Evolutionary conservation across 37 sponge, comb jelly and placozoan species (phyloP).

Genomic region (Mnemiopsis leidyi): DNA sequence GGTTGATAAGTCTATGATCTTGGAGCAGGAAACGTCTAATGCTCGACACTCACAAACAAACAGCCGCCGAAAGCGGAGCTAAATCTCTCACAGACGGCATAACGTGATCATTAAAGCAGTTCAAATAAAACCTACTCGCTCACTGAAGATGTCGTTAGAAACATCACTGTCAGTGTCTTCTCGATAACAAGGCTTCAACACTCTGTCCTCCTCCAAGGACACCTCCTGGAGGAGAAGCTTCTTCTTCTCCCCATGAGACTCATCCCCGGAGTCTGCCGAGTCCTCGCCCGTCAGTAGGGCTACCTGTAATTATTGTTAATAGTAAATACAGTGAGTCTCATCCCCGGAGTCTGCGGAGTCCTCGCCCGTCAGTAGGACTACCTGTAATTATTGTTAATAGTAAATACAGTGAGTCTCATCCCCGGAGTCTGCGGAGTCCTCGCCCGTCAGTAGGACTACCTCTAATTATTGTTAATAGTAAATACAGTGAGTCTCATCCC

Average conservation of each 20-base stretch:
- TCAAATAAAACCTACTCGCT: background rate
- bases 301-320: background rate
- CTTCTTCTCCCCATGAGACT: background rate
- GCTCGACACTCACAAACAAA: no score
- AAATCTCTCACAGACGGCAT: no score
- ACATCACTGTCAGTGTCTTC: constrained; percentile 45
- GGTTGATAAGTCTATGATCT: no score
- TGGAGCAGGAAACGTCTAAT: no score
- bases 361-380: background rate
- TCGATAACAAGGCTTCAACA: background rate
- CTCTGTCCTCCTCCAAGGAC: background rate
- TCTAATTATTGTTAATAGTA: no score
- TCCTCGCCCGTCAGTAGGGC: background rate
- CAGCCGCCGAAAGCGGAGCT: no score
- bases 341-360: background rate
- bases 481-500: no score
- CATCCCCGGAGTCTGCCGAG: background rate
- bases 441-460: background rate
- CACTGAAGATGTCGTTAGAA: background rate
- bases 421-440: background rate
- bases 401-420: background rate
- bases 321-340: background rate
- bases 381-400: background rate
- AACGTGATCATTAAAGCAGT: no score
- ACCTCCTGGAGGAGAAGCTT: background rate